Evolutionary conservation across 2,888 invertebrate species (phyloP), one percentile per base, ranked within the genome.

Genomic region (Nephrotoma guestfalica): DNA sequence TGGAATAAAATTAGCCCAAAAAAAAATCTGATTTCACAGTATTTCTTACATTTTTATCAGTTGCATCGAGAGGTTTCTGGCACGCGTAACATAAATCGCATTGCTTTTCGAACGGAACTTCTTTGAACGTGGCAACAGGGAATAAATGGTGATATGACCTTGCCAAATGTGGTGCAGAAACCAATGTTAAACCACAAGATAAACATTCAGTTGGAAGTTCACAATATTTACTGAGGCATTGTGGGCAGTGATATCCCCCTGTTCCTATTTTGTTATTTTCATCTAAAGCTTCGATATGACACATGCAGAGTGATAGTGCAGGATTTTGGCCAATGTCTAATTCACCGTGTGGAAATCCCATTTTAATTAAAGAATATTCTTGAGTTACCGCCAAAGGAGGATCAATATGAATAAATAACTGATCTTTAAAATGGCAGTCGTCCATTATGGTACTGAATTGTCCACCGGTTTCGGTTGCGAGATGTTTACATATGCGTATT

Each of bases 61-160:
- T 88, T 87, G 94, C 93, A 7, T 91, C 92, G 88, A 96, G 94
- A n/a, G 90, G 89, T 89, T 95, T 95, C 87, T 95, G 94, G 89
- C 97, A 97, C n/a, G 94, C 94, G 89, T 94, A 96, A 90, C 97
- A 97, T 88, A 91, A 92, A 86, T 92, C 92, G 0, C 93, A 91
- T 89, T 93, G 94, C 9, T 93, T 94, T 45, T 94, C 93, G 88
- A 93, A 93, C 0, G 92, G 89, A 45, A 96, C 88, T 92, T 99
- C 98, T 86, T 93, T 93, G 89, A 96, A 99, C 86, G 95, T 94
- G 84, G 96, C 95, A 86, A 98, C 96, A 0, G 99, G 99, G 91
- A 99, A 98, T 88, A 99, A 93, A 92, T 99, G 99, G 91, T 99
- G 99, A 91, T 99, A 99, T 0, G 99, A 98, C 88, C 99, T 94